phyloP scores from a whole-genome alignment of 2,888 invertebrate genomes.

The Rhamnusium bicolor region DNA sequence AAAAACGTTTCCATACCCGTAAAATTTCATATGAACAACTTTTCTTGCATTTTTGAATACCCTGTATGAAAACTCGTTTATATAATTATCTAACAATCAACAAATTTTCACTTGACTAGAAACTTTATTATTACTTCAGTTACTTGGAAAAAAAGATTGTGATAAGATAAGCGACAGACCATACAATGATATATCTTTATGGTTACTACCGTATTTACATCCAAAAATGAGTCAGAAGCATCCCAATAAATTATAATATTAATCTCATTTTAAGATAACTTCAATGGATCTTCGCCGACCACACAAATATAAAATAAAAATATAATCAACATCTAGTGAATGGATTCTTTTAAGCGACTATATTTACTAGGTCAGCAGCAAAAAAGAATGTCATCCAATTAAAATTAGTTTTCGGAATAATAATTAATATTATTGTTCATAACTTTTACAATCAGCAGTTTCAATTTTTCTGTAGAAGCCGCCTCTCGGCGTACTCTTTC shows the following conservation, averaged over 20 bases:
- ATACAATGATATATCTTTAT: background rate
- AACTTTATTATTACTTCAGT: no score
- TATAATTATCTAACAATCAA: no score
- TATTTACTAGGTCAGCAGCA: conserved; percentile 25
- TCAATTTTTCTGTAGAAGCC: background rate
- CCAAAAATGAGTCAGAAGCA: background rate
- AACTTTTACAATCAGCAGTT: conserved; percentile 12
- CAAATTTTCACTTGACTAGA: no score
- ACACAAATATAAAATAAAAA: background rate
- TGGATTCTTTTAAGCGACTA: conserved; percentile 10
- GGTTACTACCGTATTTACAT: background rate
- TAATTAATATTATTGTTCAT: conserved; percentile 17
- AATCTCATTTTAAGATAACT: background rate
- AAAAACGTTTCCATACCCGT: no score
- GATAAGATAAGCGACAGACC: background rate
- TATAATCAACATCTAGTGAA: conserved; percentile 9
- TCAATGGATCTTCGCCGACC: background rate
- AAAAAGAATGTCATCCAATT: conserved; percentile 28
- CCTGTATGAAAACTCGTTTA: no score
- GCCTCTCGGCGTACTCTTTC: background rate
- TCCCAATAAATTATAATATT: background rate
- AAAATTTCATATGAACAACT: no score
- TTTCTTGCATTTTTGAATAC: no score
- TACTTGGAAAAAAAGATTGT: background rate
- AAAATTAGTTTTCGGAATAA: conserved; percentile 16